Base-by-base conservation (phyloP, 2,888 invertebrate genomes). In the Tillus elongatus region DNA sequence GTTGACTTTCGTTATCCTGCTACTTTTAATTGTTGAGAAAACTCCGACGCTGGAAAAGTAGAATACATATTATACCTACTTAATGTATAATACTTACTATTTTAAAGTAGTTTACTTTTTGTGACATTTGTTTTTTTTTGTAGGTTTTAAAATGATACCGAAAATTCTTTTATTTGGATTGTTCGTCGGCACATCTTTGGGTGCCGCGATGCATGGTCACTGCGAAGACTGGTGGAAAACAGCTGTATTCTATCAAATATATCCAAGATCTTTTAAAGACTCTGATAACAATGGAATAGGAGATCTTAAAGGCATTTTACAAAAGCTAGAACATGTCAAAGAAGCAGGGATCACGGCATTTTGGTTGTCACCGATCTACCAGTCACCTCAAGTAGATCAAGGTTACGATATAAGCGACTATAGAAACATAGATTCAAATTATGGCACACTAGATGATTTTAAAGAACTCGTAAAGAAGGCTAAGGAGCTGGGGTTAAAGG, bases 161-260 rank as follows among this genome's bases (percentile, higher is more conserved):
- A n/a, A n/a, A n/a, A n/a, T n/a, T n/a, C n/a, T n/a, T n/a, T n/a
- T n/a, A n/a, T n/a, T n/a, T n/a, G n/a, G n/a, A n/a, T n/a, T n/a
- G n/a, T n/a, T n/a, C n/a, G n/a, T n/a, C n/a, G n/a, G n/a, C n/a
- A n/a, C n/a, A n/a, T n/a, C n/a, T n/a, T n/a, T n/a, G n/a, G n/a
- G n/a, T n/a, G n/a, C n/a, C n/a, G n/a, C n/a, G n/a, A n/a, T n/a
- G n/a, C n/a, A n/a, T n/a, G n/a, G n/a, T n/a, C n/a, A n/a, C n/a
- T n/a, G n/a, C n/a, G n/a, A n/a, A n/a, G 79, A 86, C 49, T 93
- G 93, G 93, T 91, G 87, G 82, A 72, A 86, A 57, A 79, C 75
- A 32, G 76, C 79, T 16, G 72, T 79, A 3, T 73, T 89, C 35
- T 93, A 95, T 66, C 88, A 92, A 66, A 81, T 91, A 36, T 87